Base-by-base conservation (phyloP, 2,113 vertebrate genomes). In the Hippocampus comes region DNA sequence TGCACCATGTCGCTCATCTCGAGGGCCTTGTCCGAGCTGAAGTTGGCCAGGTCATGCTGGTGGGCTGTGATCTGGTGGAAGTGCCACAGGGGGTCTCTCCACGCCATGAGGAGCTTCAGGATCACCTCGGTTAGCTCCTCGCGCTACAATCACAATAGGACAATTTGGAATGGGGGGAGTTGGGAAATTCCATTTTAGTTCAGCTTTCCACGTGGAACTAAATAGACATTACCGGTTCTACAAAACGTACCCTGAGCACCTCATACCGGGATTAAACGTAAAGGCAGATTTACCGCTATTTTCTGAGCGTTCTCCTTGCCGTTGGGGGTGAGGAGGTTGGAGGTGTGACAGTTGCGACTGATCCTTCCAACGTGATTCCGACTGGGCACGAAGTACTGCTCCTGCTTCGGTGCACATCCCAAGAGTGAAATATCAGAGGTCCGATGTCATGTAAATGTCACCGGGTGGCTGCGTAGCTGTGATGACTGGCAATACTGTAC, bases 1-100 rank as follows among this genome's bases (percentile, higher is more conserved):
- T 91, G 93, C 55, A 93, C 91, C 92, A 94, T 93, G 64, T 89
- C 88, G 20, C 91, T 94, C 87, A 95, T 94, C 81, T 94, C 89
- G 56, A 92, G 90, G 15, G 91, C 93, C 88, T 93, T 94, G 72
- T 86, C 91, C 70, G 92, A 88, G 86, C 91, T 94, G 75, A 90
- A 88, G 59, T 86, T 87, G 64, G 88, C 86, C 74, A 92, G 85
- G 74, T 91, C 85, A 9, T 88, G 84, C 9, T 90, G 85, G 48
- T 89, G 89, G 3, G 88, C 84, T 79, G 92, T 89, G 71, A 81
- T 89, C 78, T 91, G 91, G 67, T 94, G 91, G 21, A 95, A 92
- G 70, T 92, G 91, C 74, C 89, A 93, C 60, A 94, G 89, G 2
- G 93, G 94, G 21, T 93, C 92, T 71, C 88, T 91, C 94, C 94